Evolutionary conservation across 1,140 invertebrate species (phyloP).

Genomic region (Acyrthosiphon pisum): DNA sequence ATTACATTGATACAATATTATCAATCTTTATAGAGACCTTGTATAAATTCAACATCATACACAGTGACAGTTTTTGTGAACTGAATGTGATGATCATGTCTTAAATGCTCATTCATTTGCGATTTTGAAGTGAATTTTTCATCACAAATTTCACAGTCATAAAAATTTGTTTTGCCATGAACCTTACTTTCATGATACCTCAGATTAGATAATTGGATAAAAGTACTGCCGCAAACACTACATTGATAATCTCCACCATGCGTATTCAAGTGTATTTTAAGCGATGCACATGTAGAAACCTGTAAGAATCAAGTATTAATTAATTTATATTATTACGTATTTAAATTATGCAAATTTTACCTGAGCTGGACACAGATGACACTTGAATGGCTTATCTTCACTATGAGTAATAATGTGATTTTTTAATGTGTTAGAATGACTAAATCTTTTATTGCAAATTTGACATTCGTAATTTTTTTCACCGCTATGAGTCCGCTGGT

Average conservation of each 20-base stretch:
- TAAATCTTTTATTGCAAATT: slow-evolving; percentile 54
- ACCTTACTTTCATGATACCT: neutral
- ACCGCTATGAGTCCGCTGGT: slow-evolving; percentile 76
- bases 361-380: slow-evolving; percentile 44
- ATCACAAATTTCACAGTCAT: slow-evolving; percentile 10
- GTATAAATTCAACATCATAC: neutral
- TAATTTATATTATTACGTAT: neutral
- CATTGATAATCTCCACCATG: slow-evolving; percentile 51
- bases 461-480: slow-evolving; percentile 69
- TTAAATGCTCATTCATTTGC: slow-evolving; percentile 39
- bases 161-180: slow-evolving; percentile 20
- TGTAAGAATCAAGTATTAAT: neutral
- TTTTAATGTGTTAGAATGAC: slow-evolving; percentile 1
- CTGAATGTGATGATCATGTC: neutral
- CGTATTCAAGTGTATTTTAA: slow-evolving; percentile 29
- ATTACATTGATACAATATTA: neutral
- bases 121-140: slow-evolving; percentile 34
- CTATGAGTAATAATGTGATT: slow-evolving; percentile 36
- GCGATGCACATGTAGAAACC: slow-evolving; percentile 10
- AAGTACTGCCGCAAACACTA: slow-evolving; percentile 39
- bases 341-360: neutral
- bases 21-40: neutral
- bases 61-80: slow-evolving; percentile 8
- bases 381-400: slow-evolving; percentile 36
- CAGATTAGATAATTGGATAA: slow-evolving; percentile 9